phyloP scores from a whole-genome alignment of 2,888 invertebrate genomes.

The Hydropsyche betteni region DNA sequence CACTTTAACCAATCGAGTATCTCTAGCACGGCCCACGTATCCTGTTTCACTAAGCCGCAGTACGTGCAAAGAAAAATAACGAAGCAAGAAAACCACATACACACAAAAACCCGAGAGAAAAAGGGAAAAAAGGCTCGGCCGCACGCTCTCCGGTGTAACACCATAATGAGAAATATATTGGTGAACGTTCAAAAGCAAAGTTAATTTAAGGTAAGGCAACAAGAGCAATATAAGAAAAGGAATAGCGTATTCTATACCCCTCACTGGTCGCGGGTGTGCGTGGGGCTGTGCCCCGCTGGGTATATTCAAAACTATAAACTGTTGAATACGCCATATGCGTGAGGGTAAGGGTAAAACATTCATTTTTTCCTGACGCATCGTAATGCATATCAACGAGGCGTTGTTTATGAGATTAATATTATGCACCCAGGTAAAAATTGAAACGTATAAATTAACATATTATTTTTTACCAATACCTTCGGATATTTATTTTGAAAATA shows the following conservation, averaged over 20 bases:
- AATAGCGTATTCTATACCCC: not conserved
- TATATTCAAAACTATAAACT: slow-evolving; percentile 40
- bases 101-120: slow-evolving; percentile 18
- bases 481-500: too few relatives aligned
- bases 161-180: slow-evolving; percentile 49
- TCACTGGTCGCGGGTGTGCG: slow-evolving; percentile 7
- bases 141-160: slow-evolving; percentile 38
- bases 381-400: not conserved
- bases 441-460: not conserved
- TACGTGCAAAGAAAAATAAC: slow-evolving; percentile 51
- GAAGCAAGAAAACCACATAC: slow-evolving; percentile 46
- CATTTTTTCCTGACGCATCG: not conserved
- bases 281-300: slow-evolving; percentile 20
- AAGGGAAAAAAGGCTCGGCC: slow-evolving; percentile 34
- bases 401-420: not conserved
- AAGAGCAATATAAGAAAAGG: not conserved
- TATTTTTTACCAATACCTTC: not conserved
- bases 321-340: slow-evolving; percentile 1
- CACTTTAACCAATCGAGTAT: slow-evolving; percentile 50
- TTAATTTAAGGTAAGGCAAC: slow-evolving; percentile 37
- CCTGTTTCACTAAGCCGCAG: slow-evolving; percentile 50
- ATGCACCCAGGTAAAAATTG: slow-evolving; percentile 5
- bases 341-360: slow-evolving; percentile 1
- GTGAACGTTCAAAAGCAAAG: slow-evolving; percentile 40
- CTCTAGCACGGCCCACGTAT: slow-evolving; percentile 50